A percentile compares a stretch with the other conserved stretches of the same genome.
These are phyloP conservation scores for Aleiodes sp. DNA, from an alignment of 1,140 invertebrate genomes.

Conservation along the genomic window DNA sequence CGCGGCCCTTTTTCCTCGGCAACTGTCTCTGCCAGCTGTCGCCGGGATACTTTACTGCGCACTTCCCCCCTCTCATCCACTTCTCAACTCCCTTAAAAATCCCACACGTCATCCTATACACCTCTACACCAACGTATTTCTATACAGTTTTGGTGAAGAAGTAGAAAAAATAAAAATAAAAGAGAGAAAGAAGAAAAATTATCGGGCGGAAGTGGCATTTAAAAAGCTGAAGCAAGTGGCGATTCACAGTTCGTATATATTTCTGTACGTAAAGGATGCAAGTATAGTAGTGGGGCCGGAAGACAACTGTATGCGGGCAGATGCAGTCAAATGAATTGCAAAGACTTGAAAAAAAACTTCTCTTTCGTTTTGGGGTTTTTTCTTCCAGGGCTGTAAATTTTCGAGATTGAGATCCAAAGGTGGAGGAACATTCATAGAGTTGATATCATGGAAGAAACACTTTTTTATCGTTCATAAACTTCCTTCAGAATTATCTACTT, in stretches of 20 bases:
- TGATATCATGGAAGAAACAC: too few species aligned
- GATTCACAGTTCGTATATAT: background rate
- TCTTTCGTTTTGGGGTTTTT: background rate
- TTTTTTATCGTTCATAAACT: too few species aligned
- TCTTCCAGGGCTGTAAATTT: background rate
- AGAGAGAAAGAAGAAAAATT: background rate
- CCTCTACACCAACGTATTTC: background rate
- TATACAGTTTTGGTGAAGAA: too few species aligned
- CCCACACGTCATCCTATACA: background rate
- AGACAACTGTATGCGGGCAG: constrained; percentile 11
- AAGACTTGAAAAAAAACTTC: background rate
- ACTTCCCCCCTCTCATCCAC: background rate
- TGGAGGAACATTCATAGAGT: too few species aligned
- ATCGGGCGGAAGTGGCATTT: background rate
- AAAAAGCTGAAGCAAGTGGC: background rate
- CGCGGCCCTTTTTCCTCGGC: background rate
- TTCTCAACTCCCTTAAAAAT: constrained; percentile 4
- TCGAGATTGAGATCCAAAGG: background rate
- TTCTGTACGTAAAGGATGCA: background rate
- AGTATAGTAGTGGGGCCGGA: background rate
- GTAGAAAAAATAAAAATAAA: background rate
- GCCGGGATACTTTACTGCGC: constrained; percentile 4
- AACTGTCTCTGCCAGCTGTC: constrained; percentile 8
- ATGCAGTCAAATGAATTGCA: constrained; percentile 7
- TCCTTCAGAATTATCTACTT: too few species aligned